Percentiles rank a stretch among this genome's conserved stretches.
These are phyloP conservation scores for Tipula helvola DNA, from an alignment of 2,888 invertebrate genomes.

Conservation along the genomic window DNA sequence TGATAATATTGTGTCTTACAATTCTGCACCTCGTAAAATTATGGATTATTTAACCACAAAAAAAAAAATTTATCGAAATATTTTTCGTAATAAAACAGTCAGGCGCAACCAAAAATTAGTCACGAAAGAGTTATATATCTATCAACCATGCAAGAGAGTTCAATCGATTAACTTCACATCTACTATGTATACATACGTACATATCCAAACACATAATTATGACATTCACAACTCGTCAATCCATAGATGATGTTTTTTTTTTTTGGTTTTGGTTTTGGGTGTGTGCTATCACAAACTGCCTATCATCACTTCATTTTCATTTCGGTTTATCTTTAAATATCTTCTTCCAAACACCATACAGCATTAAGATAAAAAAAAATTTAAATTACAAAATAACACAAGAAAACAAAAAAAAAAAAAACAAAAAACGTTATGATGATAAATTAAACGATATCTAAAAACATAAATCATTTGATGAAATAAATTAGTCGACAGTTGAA, in stretches of 20 bases:
- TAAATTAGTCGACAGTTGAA: conserved; percentile 22
- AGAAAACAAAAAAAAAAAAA: background rate
- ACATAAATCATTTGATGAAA: conserved; percentile 20
- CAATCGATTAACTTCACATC: background rate
- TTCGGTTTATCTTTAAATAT: background rate
- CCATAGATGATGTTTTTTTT: background rate
- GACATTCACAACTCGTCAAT: background rate
- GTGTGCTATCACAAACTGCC: background rate
- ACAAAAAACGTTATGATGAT: conserved; percentile 12
- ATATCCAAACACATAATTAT: background rate
- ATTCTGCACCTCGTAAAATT: background rate
- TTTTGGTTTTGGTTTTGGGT: background rate
- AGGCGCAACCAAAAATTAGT: background rate
- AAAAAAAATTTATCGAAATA: background rate
- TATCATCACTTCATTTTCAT: background rate
- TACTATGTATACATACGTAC: background rate
- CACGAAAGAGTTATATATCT: background rate
- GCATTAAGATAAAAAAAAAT: background rate
- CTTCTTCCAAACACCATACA: background rate
- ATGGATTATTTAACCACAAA: background rate
- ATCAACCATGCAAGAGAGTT: background rate
- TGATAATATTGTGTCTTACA: background rate
- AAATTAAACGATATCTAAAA: conserved; percentile 16
- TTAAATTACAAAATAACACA: background rate
- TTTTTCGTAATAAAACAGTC: background rate